Conservation (phyloP, 2,888 invertebrate genomes). For the Tanypteryx hageni region DNA sequence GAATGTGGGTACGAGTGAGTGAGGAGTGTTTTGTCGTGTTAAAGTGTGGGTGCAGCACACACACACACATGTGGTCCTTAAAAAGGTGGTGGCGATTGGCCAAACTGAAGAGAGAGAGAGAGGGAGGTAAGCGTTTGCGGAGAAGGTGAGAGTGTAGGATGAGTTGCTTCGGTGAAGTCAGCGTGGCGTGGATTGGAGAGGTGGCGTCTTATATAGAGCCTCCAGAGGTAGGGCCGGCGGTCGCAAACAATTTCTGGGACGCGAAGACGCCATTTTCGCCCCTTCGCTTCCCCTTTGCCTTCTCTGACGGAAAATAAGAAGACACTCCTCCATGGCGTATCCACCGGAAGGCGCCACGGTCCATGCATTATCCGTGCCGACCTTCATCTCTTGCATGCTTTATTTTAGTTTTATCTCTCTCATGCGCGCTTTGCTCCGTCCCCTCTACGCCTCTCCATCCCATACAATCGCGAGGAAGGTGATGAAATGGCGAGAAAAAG, state of each 20-base stretch:
- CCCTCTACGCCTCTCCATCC: no score
- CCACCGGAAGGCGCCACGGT: background rate
- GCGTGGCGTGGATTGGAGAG: no score
- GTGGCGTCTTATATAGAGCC: no score
- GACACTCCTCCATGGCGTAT: background rate
- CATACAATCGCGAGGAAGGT: no score
- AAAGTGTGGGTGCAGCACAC: slow-evolving; percentile 15
- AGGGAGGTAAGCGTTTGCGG: background rate
- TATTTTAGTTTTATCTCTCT: no score
- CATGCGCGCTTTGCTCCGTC: no score
- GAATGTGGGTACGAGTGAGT: background rate
- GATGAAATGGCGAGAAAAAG: no score
- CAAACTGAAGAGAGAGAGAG: background rate
- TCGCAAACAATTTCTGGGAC: background rate
- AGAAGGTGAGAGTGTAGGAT: no score
- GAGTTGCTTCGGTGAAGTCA: no score
- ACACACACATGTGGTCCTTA: background rate
- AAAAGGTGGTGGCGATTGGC: background rate
- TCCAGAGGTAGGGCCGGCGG: background rate
- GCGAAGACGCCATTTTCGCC: background rate
- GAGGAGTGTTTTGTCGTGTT: slow-evolving; percentile 32
- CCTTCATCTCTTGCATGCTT: background rate
- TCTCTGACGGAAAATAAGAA: slow-evolving; percentile 38
- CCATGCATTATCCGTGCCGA: background rate
- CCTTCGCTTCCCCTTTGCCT: slow-evolving; percentile 36